These are phyloP conservation scores for Drosophila tristis DNA, from an alignment of 1,140 invertebrate genomes.

Conservation along the genomic window DNA sequence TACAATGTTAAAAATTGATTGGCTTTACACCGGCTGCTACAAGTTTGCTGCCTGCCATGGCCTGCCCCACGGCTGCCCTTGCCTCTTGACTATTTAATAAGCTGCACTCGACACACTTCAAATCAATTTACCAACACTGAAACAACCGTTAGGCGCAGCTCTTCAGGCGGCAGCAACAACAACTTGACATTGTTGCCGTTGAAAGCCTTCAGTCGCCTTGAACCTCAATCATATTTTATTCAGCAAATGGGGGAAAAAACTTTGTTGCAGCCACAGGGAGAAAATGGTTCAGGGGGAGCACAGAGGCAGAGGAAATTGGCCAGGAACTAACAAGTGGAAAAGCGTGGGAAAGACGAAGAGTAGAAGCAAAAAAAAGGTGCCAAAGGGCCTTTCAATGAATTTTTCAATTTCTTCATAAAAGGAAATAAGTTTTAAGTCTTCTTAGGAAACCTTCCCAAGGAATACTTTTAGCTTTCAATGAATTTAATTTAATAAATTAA, in stretches of 20 bases:
- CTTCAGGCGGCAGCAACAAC: slow-evolving; percentile 32
- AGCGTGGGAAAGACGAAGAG: slow-evolving; percentile 9
- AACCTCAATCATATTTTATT: slow-evolving; percentile 58
- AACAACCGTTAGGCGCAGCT: slow-evolving; percentile 35
- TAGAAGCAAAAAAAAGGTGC: not conserved
- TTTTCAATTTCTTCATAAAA: slow-evolving; percentile 22
- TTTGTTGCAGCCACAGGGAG: slow-evolving; percentile 19
- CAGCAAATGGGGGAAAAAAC: slow-evolving; percentile 38
- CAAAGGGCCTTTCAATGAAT: slow-evolving; percentile 31
- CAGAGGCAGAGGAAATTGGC: slow-evolving; percentile 12
- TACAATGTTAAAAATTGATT: slow-evolving; percentile 13
- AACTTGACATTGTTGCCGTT: slow-evolving; percentile 54
- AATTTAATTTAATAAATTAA: slow-evolving; percentile 8
- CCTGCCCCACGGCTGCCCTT: not conserved
- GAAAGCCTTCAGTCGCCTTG: slow-evolving; percentile 47
- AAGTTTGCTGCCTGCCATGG: not conserved
- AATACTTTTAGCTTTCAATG: slow-evolving; percentile 1
- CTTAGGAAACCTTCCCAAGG: slow-evolving; percentile 5
- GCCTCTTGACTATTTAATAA: slow-evolving; percentile 45
- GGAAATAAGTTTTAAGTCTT: slow-evolving; percentile 2
- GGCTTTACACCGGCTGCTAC: slow-evolving; percentile 2
- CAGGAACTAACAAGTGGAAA: slow-evolving; percentile 16
- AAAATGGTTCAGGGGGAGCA: not conserved
- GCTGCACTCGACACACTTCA: slow-evolving; percentile 13
- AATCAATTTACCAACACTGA: slow-evolving; percentile 51